Conservation (phyloP, 2,797 vertebrate genomes). For the Helarctos malayanus region DNA sequence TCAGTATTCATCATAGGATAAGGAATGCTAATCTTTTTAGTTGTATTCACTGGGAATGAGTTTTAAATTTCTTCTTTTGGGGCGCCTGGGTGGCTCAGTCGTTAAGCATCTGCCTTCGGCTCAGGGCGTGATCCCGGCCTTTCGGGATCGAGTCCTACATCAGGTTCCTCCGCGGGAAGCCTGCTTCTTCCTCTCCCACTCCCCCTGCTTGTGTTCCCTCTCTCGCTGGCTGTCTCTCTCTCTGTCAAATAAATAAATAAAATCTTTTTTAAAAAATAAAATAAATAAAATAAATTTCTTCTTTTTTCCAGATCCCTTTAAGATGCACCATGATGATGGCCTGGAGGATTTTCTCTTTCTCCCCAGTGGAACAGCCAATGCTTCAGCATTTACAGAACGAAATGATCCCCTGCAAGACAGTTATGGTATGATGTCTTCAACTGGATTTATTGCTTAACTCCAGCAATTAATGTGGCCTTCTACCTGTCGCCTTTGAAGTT, state of each 20-base stretch:
- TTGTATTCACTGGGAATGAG: neutral
- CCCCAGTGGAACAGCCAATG: slow-evolving; percentile 73
- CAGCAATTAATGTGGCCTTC: neutral
- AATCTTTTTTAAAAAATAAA: too few relatives aligned
- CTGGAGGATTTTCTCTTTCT: slow-evolving; percentile 81
- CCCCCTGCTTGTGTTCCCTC: too few relatives aligned
- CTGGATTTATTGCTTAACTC: rapidly evolving
- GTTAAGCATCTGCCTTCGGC: too few relatives aligned
- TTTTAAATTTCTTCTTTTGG: slow-evolving; percentile 61
- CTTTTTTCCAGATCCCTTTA: slow-evolving; percentile 85
- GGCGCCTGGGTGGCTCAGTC: too few relatives aligned
- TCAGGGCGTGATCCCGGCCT: too few relatives aligned
- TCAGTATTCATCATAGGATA: neutral
- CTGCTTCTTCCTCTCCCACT: too few relatives aligned
- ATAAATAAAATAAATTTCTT: neutral
- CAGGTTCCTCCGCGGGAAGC: too few relatives aligned
- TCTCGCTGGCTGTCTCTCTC: too few relatives aligned
- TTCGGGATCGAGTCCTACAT: too few relatives aligned
- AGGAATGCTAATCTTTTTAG: neutral
- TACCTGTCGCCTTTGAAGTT: neutral
- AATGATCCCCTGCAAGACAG: slow-evolving; percentile 58
- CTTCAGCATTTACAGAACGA: slow-evolving; percentile 71
- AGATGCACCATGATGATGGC: slow-evolving; percentile 76
- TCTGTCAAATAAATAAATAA: too few relatives aligned
- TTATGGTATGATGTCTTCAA: slow-evolving; percentile 80